Conservation (phyloP, 2,888 invertebrate genomes). For the Hypena proboscidalis region DNA sequence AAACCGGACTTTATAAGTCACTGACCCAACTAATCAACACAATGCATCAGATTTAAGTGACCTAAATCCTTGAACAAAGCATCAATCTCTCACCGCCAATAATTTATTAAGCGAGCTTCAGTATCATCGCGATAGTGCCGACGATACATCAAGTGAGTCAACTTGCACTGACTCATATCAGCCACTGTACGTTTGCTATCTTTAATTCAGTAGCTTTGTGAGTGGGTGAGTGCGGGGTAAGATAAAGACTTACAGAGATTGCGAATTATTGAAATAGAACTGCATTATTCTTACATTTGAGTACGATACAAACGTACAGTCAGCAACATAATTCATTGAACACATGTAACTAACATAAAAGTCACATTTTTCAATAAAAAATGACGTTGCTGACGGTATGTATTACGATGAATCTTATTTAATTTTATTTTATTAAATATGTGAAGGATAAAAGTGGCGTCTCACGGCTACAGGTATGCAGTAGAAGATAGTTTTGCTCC, state of each 20-base stretch:
- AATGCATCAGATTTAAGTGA: conserved; percentile 8
- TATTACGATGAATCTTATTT: too few species aligned
- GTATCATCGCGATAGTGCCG: conserved; percentile 13
- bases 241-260: conserved; percentile 4
- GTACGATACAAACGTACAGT: too few species aligned
- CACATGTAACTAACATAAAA: too few species aligned
- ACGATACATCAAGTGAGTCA: conserved; percentile 43
- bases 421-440: too few species aligned
- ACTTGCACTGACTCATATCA: conserved; percentile 46
- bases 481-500: too few species aligned
- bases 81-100: conserved; percentile 35
- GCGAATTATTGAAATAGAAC: background rate
- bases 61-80: conserved; percentile 5
- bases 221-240: conserved; percentile 5
- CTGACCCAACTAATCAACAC: background rate
- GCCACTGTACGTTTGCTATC: conserved; percentile 61
- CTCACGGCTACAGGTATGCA: too few species aligned
- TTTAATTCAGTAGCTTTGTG: conserved; percentile 69
- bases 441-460: too few species aligned
- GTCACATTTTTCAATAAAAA: too few species aligned
- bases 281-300: too few species aligned
- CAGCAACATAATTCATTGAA: too few species aligned
- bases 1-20: too few species aligned
- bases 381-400: too few species aligned
- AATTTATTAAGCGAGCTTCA: conserved; percentile 31